These are phyloP conservation scores for Morus bassanus DNA, from an alignment of 2,797 vertebrate genomes.

Conservation along the genomic window DNA sequence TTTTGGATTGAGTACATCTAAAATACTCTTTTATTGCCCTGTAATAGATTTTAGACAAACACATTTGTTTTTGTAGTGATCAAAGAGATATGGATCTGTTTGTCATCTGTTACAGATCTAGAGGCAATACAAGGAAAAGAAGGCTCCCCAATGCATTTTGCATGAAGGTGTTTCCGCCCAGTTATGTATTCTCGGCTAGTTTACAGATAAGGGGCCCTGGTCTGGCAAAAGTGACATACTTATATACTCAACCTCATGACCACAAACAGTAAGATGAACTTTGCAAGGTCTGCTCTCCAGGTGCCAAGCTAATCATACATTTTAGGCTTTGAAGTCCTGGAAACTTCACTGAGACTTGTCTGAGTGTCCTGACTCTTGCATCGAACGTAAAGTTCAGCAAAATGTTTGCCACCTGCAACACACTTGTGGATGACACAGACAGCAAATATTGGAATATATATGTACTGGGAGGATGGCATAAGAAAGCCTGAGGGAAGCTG, in stretches of 20 bases:
- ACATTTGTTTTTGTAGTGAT: constrained; percentile 39
- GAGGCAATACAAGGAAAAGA: background rate
- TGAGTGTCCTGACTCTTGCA: background rate
- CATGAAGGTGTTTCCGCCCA: background rate
- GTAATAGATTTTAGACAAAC: constrained; percentile 33
- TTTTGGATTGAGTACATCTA: background rate
- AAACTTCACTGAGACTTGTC: background rate
- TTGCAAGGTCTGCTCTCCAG: background rate
- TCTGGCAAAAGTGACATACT: background rate
- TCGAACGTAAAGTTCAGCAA: background rate
- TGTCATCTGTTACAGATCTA: constrained; percentile 42
- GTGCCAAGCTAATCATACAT: background rate
- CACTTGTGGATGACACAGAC: background rate
- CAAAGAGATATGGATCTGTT: constrained; percentile 24
- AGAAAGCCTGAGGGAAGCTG: background rate
- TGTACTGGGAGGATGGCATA: background rate
- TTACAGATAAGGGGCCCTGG: background rate
- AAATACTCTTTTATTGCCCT: constrained; percentile 49
- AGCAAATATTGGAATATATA: background rate
- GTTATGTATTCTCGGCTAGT: background rate
- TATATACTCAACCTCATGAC: background rate
- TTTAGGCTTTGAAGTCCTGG: background rate
- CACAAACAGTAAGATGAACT: background rate
- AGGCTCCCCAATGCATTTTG: background rate
- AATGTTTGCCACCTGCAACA: background rate